Percentiles rank a stretch among this genome's conserved stretches.
Conservation (phyloP, 2,888 invertebrate genomes). For the Drosophila ustulata region DNA sequence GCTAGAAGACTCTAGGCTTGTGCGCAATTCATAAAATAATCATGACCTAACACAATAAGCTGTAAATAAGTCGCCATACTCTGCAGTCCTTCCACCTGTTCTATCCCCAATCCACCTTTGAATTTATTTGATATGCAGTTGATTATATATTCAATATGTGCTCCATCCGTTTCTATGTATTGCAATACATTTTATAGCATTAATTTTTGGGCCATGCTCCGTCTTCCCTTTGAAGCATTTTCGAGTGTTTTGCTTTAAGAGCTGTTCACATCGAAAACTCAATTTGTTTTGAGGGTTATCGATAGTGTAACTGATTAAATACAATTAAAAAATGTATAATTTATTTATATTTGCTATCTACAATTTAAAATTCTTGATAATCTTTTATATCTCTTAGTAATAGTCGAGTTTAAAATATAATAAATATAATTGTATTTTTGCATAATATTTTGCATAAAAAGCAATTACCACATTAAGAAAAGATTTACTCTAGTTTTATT, state of each 20-base stretch:
- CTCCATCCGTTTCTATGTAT: not conserved
- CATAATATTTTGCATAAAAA: too few species aligned
- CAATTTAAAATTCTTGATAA: too few species aligned
- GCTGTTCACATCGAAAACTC: too few species aligned
- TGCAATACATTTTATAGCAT: not conserved
- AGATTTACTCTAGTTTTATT: too few species aligned
- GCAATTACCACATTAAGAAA: too few species aligned
- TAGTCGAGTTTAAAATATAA: not conserved
- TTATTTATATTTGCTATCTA: too few species aligned
- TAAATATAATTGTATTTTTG: not conserved
- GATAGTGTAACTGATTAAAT: too few species aligned
- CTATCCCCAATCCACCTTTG: conserved; percentile 1
- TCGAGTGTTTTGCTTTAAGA: too few species aligned
- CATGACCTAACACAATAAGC: conserved; percentile 74
- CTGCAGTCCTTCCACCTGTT: not conserved
- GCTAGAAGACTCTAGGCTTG: conserved; percentile 40
- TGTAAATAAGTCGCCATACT: conserved; percentile 57
- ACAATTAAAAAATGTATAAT: too few species aligned
- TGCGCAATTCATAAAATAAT: conserved; percentile 68
- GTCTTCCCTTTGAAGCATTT: not conserved
- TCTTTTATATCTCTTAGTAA: too few species aligned
- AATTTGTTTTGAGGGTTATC: too few species aligned
- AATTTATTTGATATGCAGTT: not conserved
- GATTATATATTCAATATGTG: not conserved
- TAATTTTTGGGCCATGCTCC: not conserved